These are phyloP conservation scores for Callorhinus ursinus DNA, from an alignment of 2,113 vertebrate genomes.

Conservation along the genomic window DNA sequence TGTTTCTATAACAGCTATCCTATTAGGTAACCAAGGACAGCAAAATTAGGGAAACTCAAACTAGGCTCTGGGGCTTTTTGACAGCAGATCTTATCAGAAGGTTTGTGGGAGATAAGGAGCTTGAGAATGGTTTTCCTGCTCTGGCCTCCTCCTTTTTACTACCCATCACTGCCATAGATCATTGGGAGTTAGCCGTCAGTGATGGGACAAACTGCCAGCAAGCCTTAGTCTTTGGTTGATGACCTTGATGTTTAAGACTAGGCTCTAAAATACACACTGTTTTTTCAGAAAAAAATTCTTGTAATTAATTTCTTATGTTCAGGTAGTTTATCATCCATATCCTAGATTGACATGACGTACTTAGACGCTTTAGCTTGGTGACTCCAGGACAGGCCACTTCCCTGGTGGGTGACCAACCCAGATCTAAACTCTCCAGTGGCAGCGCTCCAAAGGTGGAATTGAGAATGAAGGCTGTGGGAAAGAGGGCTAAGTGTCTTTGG, in stretches of 20 bases:
- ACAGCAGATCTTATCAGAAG: background rate
- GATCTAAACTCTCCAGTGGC: background rate
- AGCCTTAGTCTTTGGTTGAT: background rate
- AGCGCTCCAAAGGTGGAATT: background rate
- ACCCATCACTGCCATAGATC: background rate
- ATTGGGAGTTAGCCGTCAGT: background rate
- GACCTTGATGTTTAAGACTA: background rate
- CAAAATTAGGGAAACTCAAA: background rate
- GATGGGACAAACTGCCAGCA: background rate
- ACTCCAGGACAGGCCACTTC: background rate
- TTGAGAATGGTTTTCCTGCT: background rate
- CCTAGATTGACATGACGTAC: background rate
- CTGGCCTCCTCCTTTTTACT: too few relatives aligned
- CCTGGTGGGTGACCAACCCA: background rate
- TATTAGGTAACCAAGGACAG: background rate
- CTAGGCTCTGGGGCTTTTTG: background rate
- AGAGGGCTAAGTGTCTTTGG: background rate
- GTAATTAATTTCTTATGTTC: background rate
- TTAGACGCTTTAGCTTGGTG: fast-evolving
- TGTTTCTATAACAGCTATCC: background rate
- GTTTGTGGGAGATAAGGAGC: background rate
- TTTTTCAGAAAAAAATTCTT: background rate
- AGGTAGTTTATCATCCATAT: fast-evolving
- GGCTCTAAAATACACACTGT: background rate
- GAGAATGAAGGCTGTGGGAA: background rate